Base-by-base conservation (phyloP, 2,888 invertebrate species). In the Sarcophaga subvicina region DNA sequence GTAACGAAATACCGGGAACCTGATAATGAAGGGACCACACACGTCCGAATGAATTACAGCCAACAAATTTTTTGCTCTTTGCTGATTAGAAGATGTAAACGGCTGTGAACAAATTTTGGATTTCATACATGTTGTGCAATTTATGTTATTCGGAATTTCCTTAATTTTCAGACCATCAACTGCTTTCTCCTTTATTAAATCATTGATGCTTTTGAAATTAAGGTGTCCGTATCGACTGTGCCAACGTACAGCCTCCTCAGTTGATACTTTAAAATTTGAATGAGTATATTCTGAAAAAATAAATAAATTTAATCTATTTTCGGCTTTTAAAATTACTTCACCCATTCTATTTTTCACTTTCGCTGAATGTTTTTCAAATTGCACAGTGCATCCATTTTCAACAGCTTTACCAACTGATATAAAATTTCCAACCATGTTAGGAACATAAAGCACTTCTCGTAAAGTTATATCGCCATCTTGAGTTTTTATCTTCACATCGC, bases 401-500 rank as follows among this genome's bases (percentile, higher is more conserved):
- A 54, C 62, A 3, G 72, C 77, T 80, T 82, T 88, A 20, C 59
- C 71, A 20, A 88, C 79, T 22, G 85, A 88, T 22, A 78, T 70
- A 62, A 85, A 88, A 75, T 86, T 88, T 70, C 70, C 82, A 54
- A 71, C 47, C 47, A 88, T 80, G 10, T 14, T 45, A 14, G 88
- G 80, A 6, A 85, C 81, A 66, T 76, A 86, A 59, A 83, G 63
- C 10, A 80, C 79, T 45, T 83, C 73, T 14, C 60, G 70, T 8
- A 86, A 70, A 25, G 25, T 71, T n/a, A 84, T 69, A 54, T 75
- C 27, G 20, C 64, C 47, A 20, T 20, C 8, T 63, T 66, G 27
- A 27, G 27, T 27, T 27, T 27, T 27, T 27, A 27, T 27, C 4
- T 27, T 27, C 27, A 5, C 27, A 27, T 27, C 27, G 27, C 27